Percentiles rank a stretch among this genome's conserved stretches.
Evolutionary conservation across 2,113 vertebrate species (phyloP).

Genomic region (Anarhynchus alexandrinus): DNA sequence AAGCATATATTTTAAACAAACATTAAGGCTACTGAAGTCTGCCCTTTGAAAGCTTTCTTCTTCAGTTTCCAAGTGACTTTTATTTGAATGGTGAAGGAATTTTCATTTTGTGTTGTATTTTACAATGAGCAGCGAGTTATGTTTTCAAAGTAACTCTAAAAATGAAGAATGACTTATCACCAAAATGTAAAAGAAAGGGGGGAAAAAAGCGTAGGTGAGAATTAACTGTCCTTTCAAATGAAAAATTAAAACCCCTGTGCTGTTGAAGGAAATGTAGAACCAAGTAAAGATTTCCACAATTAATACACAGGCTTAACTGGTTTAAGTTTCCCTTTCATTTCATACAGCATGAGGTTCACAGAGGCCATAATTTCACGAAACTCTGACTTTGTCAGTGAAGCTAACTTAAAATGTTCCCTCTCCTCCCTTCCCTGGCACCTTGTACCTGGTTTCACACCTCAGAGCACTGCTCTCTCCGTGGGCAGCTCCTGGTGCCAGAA

Average conservation of each 20-base stretch:
- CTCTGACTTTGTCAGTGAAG: neutral
- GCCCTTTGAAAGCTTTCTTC: constrained; percentile 28
- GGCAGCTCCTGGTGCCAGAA: neutral
- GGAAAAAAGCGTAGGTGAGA: neutral
- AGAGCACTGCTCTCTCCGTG: neutral
- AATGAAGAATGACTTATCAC: neutral
- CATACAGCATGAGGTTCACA: neutral
- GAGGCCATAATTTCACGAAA: neutral
- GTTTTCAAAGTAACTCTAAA: constrained; percentile 35
- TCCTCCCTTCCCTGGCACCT: neutral
- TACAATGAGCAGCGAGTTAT: neutral
- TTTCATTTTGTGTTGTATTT: constrained; percentile 14
- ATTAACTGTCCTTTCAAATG: constrained; percentile 31
- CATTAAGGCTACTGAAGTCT: neutral
- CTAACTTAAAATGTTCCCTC: neutral
- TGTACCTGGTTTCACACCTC: neutral
- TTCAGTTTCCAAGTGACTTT: constrained; percentile 9
- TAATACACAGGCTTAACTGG: neutral
- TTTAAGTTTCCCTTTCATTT: constrained; percentile 16
- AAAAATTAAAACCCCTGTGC: neutral
- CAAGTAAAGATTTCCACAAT: constrained; percentile 6
- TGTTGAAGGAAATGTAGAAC: neutral
- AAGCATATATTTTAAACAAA: constrained; percentile 29
- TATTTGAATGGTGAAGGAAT: neutral
- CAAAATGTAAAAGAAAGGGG: neutral